Evolutionary conservation across 2,888 invertebrate species (phyloP).

Genomic region (Dicyrtomina minuta): DNA sequence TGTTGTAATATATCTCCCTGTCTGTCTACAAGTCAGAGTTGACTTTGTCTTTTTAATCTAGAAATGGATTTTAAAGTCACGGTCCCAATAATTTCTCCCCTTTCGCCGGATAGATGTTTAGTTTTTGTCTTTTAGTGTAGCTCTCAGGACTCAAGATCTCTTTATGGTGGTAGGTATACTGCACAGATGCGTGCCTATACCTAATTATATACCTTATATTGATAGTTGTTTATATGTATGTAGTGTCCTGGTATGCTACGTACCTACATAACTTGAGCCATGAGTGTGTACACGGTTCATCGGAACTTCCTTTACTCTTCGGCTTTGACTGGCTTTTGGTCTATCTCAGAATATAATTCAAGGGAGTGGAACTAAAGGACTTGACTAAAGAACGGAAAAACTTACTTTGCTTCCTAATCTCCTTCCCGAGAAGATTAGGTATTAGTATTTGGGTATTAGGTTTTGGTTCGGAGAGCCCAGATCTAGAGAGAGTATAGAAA

Average conservation of each 20-base stretch:
- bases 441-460: too few species aligned
- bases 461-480: neutral
- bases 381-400: constrained; percentile 4
- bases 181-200: too few species aligned
- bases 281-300: too few species aligned
- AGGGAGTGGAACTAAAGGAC: neutral
- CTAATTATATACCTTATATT: too few species aligned
- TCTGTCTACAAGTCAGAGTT: neutral
- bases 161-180: too few species aligned
- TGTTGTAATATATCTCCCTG: constrained; percentile 2
- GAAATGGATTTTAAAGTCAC: constrained; percentile 37
- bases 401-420: constrained; percentile 27
- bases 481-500: constrained; percentile 21
- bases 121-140: too few species aligned
- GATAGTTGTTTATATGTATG: too few species aligned
- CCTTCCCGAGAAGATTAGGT: constrained; percentile 21
- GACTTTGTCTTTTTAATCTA: constrained; percentile 35
- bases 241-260: too few species aligned
- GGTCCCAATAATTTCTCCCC: constrained; percentile 27
- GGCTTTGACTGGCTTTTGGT: neutral
- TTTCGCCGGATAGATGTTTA: neutral
- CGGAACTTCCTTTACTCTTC: neutral
- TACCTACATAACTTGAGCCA: too few species aligned
- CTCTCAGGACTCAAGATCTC: too few species aligned
- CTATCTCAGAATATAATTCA: neutral